Percentiles rank a stretch among this genome's conserved stretches.
Conservation (phyloP, 2,888 invertebrate species). For the Tiliacea citrago region DNA sequence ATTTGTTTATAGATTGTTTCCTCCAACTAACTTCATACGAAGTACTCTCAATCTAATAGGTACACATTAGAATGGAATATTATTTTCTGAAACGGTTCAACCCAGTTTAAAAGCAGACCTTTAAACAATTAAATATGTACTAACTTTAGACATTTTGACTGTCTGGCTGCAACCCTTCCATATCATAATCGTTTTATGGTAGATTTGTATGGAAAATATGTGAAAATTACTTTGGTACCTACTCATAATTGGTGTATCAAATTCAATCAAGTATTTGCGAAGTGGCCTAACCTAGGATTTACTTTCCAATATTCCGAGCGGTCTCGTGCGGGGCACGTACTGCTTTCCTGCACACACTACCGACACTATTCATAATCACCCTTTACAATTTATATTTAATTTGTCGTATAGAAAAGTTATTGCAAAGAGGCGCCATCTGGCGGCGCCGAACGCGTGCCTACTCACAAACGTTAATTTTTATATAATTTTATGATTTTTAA, state of each 20-base stretch:
- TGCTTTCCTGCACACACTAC: slow-evolving; percentile 52
- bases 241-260: too few relatives aligned
- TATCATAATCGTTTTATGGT: neutral
- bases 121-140: neutral
- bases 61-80: neutral
- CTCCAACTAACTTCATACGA: slow-evolving; percentile 21
- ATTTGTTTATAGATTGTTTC: slow-evolving; percentile 19
- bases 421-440: slow-evolving; percentile 68
- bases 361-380: slow-evolving; percentile 47
- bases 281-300: neutral
- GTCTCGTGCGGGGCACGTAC: slow-evolving; percentile 30
- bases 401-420: slow-evolving; percentile 78
- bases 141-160: neutral
- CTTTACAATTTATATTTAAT: slow-evolving; percentile 56
- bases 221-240: too few relatives aligned
- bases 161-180: neutral
- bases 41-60: too few relatives aligned
- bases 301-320: neutral
- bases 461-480: slow-evolving; percentile 55
- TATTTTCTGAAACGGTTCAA: neutral
- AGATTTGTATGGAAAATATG: neutral
- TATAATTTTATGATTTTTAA: slow-evolving; percentile 36
- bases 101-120: neutral
- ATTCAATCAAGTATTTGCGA: slow-evolving; percentile 24
- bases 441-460: slow-evolving; percentile 64